A percentile compares a stretch with the other conserved stretches of the same genome.
Evolutionary conservation across 1,140 invertebrate genomes (phyloP).

Genomic region (Bursaphelenchus mucronatus): DNA sequence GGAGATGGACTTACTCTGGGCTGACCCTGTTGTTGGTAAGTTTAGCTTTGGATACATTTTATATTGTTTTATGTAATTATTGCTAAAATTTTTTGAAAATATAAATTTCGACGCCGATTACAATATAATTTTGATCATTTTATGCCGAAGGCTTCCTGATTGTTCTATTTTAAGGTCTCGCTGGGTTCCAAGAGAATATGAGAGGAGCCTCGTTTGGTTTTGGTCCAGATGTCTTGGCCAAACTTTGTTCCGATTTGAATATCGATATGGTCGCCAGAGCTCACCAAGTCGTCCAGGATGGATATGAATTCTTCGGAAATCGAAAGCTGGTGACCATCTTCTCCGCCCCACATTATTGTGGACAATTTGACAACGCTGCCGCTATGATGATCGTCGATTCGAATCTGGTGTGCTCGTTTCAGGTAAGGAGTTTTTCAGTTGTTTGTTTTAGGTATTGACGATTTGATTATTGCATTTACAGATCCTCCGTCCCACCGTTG

Average conservation of each 20-base stretch:
- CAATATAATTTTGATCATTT: background rate
- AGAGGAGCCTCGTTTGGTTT: slow-evolving; percentile 13
- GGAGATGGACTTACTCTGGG: slow-evolving; percentile 27
- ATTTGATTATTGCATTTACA: too few relatives aligned
- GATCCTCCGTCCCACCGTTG: too few relatives aligned
- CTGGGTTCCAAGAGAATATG: slow-evolving; percentile 19
- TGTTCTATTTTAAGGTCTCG: background rate
- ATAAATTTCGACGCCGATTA: background rate
- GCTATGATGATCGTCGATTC: slow-evolving; percentile 98
- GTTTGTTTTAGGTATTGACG: too few relatives aligned
- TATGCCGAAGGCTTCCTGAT: too few relatives aligned
- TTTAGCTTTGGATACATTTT: background rate
- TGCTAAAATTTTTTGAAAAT: background rate
- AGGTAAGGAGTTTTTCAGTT: slow-evolving; percentile 43
- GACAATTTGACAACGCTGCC: slow-evolving; percentile 97
- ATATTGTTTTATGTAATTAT: background rate
- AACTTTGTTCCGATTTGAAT: slow-evolving; percentile 12
- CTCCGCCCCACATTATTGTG: slow-evolving; percentile 93
- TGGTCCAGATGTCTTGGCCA: slow-evolving; percentile 9
- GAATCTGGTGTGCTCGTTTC: slow-evolving; percentile 94
- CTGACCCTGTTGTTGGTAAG: slow-evolving; percentile 7
- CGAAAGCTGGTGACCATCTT: slow-evolving; percentile 91
- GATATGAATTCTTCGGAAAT: slow-evolving; percentile 96
- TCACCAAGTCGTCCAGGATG: slow-evolving; percentile 67
- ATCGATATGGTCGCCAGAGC: slow-evolving; percentile 6